phyloP scores from a whole-genome alignment of 1,140 invertebrate genomes.

The Periplaneta americana region DNA sequence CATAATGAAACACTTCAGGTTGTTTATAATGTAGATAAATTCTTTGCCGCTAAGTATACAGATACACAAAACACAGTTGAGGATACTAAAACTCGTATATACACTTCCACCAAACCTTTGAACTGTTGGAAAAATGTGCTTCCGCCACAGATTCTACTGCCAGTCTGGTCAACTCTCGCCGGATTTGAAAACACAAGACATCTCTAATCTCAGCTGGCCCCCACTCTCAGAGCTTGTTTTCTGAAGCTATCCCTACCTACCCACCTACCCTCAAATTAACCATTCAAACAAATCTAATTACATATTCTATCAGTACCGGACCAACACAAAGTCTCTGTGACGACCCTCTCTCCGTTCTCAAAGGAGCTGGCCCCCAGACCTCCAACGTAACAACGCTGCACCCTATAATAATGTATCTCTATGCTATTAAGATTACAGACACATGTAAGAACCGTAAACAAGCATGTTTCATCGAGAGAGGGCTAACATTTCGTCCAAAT shows the following conservation, averaged over 20 bases:
- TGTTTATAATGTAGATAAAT: too few relatives aligned
- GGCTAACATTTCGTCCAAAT: not conserved
- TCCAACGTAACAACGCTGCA: not conserved
- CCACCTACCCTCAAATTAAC: not conserved
- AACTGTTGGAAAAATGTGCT: too few relatives aligned
- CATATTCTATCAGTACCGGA: not conserved
- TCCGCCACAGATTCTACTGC: not conserved
- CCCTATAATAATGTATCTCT: not conserved
- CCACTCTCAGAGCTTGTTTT: not conserved
- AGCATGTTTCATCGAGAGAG: too few relatives aligned
- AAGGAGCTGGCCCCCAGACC: too few relatives aligned
- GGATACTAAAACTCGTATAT: too few relatives aligned
- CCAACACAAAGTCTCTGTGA: too few relatives aligned
- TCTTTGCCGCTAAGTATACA: too few relatives aligned
- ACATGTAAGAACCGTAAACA: not conserved
- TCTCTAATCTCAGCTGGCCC: not conserved
- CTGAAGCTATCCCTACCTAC: too few relatives aligned
- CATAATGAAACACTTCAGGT: too few relatives aligned
- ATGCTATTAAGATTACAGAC: not conserved
- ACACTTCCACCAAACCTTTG: too few relatives aligned
- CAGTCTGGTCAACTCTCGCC: not conserved
- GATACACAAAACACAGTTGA: too few relatives aligned
- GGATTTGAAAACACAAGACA: not conserved
- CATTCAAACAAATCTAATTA: not conserved
- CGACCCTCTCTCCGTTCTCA: not conserved